Evolutionary conservation across 2,888 invertebrate genomes (phyloP), one percentile per base, ranked within the genome.

Genomic region (Lepidocyrtinus sp.): DNA sequence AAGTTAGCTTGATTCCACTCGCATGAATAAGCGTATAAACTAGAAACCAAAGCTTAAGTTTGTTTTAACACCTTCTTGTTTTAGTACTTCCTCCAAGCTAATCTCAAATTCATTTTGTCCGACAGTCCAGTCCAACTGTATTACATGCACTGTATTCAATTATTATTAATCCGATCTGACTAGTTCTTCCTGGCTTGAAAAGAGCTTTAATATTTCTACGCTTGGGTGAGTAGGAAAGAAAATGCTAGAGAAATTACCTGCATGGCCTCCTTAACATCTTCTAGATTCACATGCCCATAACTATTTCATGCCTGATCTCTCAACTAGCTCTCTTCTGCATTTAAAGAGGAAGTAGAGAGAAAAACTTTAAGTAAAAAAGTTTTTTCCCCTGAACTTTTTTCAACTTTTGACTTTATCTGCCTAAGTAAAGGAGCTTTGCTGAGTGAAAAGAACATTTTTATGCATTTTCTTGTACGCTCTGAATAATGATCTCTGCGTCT

Each of bases 401-500:
- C 19, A 59, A 59, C 22, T 21, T 19, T 59, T 59, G n/a, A n/a
- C n/a, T n/a, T n/a, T n/a, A n/a, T n/a, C n/a, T n/a, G n/a, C n/a
- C n/a, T n/a, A n/a, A n/a, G n/a, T 59, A 59, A 21, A 36, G 7
- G 36, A 9, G 22, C 59, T 59, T 59, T 59, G 59, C n/a, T n/a
- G n/a, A n/a, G 59, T 59, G 19, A 59, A 59, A 59, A 59, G n/a
- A 55, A n/a, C 36, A 36, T 36, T 36, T 36, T 36, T 55, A n/a
- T 59, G 21, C 59, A 59, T 59, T 59, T 59, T 59, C 59, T 59
- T 55, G 3, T 55, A 3, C 21, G 59, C 1, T 22, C 59, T 21
- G 59, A 21, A 59, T 59, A 2, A 59, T 59, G 22, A 67, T 27
- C 67, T 69, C 50, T 69, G 26, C 68, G 24, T 55, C 46, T 50